A percentile compares a stretch with the other conserved stretches of the same genome.
Evolutionary conservation across 2,888 invertebrate genomes (phyloP).

Genomic region (Zaprionus lineosus): DNA sequence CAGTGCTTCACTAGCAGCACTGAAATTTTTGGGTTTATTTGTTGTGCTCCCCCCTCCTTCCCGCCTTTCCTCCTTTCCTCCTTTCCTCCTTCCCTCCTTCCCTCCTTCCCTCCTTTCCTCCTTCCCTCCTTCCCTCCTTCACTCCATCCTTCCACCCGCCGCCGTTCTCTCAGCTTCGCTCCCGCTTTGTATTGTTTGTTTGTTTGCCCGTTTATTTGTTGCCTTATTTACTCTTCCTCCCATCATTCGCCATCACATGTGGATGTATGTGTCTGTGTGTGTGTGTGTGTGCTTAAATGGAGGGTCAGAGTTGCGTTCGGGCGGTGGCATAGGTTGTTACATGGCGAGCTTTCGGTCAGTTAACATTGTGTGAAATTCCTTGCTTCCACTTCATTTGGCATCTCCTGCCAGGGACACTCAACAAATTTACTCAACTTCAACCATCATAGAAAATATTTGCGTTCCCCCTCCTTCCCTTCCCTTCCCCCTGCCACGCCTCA

Average conservation of each 20-base stretch:
- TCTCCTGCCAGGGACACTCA: slow-evolving; percentile 57
- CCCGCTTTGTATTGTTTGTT: slow-evolving; percentile 42
- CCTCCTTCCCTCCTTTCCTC: too few relatives aligned
- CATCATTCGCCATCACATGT: slow-evolving; percentile 42
- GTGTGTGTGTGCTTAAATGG: slow-evolving; percentile 20
- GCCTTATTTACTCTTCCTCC: slow-evolving; percentile 54
- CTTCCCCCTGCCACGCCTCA: neutral
- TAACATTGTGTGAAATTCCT: slow-evolving; percentile 74
- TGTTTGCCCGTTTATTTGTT: slow-evolving; percentile 61
- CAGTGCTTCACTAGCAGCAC: neutral
- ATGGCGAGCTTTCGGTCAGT: slow-evolving; percentile 40
- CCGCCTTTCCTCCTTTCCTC: too few relatives aligned
- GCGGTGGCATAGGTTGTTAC: too few relatives aligned
- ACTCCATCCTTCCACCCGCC: too few relatives aligned
- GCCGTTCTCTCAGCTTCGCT: slow-evolving; percentile 28
- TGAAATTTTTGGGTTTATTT: slow-evolving; percentile 3
- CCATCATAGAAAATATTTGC: slow-evolving; percentile 54
- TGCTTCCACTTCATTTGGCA: slow-evolving; percentile 75
- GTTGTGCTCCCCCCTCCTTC: too few relatives aligned
- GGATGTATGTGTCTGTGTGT: slow-evolving; percentile 12
- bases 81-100: too few relatives aligned
- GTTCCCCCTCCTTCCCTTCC: neutral
- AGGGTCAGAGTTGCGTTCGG: neutral
- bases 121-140: too few relatives aligned
- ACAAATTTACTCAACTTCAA: slow-evolving; percentile 62